A percentile compares a stretch with the other conserved stretches of the same genome.
These are phyloP conservation scores for Acronicta aceris DNA, from an alignment of 2,888 invertebrate genomes.

Conservation along the genomic window DNA sequence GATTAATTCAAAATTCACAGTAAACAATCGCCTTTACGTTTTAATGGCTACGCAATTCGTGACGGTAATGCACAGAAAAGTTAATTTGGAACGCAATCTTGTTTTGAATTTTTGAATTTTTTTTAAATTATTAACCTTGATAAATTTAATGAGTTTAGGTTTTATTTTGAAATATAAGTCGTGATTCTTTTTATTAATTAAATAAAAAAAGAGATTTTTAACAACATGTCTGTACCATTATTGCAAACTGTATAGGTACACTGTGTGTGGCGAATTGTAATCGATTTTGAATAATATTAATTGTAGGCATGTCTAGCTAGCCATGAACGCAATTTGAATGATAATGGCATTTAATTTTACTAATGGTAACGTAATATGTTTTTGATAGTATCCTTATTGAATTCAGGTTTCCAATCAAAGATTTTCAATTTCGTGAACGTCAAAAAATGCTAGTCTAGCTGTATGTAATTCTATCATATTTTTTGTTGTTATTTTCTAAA, in stretches of 20 bases:
- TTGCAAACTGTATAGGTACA: slow-evolving; percentile 11
- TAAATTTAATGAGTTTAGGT: slow-evolving; percentile 27
- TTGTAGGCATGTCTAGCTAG: slow-evolving; percentile 18
- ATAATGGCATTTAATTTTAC: slow-evolving; percentile 20
- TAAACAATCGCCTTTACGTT: slow-evolving; percentile 31
- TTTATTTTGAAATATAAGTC: slow-evolving; percentile 3
- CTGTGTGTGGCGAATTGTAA: slow-evolving; percentile 35
- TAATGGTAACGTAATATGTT: slow-evolving; percentile 13
- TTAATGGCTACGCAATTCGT: slow-evolving; percentile 26
- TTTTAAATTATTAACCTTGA: slow-evolving; percentile 18
- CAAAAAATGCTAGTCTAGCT: not conserved
- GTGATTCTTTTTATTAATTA: slow-evolving; percentile 7
- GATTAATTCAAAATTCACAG: slow-evolving; percentile 41
- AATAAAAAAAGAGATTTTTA: no score
- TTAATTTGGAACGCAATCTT: slow-evolving; percentile 40
- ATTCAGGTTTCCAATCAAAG: not conserved
- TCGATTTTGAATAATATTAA: slow-evolving; percentile 27
- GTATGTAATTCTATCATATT: no score
- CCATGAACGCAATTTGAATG: slow-evolving; percentile 20
- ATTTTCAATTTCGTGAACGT: not conserved
- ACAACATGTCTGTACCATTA: not conserved
- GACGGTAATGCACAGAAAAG: slow-evolving; percentile 35
- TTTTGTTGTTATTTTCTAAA: no score
- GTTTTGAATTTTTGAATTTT: slow-evolving; percentile 33
- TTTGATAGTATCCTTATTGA: slow-evolving; percentile 7